These are phyloP conservation scores for Stichopus horrens DNA, from an alignment of 53 echinoderm and acorn worm genomes.

Conservation along the genomic window DNA sequence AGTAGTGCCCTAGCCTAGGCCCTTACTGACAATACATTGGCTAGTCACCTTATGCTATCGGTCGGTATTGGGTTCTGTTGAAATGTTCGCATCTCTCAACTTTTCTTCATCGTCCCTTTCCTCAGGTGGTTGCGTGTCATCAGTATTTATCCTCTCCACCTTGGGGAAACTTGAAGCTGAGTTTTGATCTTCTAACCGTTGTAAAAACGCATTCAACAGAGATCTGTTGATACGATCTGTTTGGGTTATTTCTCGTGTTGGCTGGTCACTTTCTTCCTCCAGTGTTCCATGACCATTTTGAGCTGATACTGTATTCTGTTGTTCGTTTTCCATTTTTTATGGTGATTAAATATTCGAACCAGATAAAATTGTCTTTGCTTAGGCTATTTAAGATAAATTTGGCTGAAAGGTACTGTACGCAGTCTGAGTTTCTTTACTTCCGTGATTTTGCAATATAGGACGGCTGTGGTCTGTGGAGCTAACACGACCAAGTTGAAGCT, in stretches of 20 bases:
- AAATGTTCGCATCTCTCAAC: background rate
- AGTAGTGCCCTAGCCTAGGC: background rate
- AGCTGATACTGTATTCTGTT: background rate
- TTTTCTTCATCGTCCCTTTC: slow-evolving; percentile 43
- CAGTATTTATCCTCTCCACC: slow-evolving; percentile 46
- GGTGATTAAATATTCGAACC: background rate
- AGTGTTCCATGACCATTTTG: slow-evolving; percentile 25
- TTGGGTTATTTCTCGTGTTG: slow-evolving; percentile 62
- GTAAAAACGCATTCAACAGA: slow-evolving; percentile 77
- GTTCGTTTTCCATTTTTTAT: background rate
- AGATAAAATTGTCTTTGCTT: too few species aligned
- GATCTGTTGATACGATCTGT: slow-evolving; percentile 88
- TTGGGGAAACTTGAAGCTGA: slow-evolving; percentile 54
- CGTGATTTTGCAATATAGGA: background rate
- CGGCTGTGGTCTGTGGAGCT: too few species aligned
- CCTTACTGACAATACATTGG: too few species aligned
- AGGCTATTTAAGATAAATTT: too few species aligned
- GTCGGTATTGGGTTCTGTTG: slow-evolving; percentile 6
- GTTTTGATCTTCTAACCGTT: slow-evolving; percentile 75
- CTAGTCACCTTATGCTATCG: background rate
- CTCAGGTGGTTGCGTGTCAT: slow-evolving; percentile 26
- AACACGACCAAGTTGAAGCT: too few species aligned
- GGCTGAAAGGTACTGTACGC: too few species aligned
- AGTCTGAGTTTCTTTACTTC: background rate
- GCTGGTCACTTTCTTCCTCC: slow-evolving; percentile 15